These are phyloP conservation scores for Gambusia holbrooki DNA, from an alignment of 2,113 vertebrate genomes.

Conservation along the genomic window DNA sequence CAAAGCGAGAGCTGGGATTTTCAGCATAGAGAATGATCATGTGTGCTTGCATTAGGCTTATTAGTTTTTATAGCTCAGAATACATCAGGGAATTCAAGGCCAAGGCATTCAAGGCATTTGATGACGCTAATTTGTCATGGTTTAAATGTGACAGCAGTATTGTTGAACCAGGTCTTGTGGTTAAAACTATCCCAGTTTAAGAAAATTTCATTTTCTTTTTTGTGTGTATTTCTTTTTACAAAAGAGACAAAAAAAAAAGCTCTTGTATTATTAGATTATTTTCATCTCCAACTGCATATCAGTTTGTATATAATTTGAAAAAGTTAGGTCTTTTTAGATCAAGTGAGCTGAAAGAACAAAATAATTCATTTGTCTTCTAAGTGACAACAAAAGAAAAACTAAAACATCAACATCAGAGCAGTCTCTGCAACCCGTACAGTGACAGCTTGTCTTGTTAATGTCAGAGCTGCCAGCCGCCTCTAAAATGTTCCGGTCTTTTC, in stretches of 20 bases:
- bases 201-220: background rate
- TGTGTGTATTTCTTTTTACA: background rate
- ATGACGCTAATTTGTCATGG: background rate
- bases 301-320: background rate
- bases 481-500: slow-evolving; percentile 29
- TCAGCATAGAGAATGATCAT: slow-evolving; percentile 2
- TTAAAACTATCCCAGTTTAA: background rate
- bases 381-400: slow-evolving; percentile 28
- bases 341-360: background rate
- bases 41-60: background rate
- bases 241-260: background rate
- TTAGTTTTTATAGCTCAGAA: background rate
- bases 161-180: too few relatives aligned
- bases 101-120: background rate
- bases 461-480: slow-evolving; percentile 38
- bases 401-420: slow-evolving; percentile 40
- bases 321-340: background rate
- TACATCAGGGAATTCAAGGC: background rate
- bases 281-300: background rate
- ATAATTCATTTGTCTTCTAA: background rate
- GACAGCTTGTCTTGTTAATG: slow-evolving; percentile 48
- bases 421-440: slow-evolving; percentile 29
- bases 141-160: background rate
- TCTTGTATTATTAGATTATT: background rate
- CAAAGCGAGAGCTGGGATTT: slow-evolving; percentile 17